Conservation (phyloP, 1,140 invertebrate species). For the Aphidius ervi region DNA sequence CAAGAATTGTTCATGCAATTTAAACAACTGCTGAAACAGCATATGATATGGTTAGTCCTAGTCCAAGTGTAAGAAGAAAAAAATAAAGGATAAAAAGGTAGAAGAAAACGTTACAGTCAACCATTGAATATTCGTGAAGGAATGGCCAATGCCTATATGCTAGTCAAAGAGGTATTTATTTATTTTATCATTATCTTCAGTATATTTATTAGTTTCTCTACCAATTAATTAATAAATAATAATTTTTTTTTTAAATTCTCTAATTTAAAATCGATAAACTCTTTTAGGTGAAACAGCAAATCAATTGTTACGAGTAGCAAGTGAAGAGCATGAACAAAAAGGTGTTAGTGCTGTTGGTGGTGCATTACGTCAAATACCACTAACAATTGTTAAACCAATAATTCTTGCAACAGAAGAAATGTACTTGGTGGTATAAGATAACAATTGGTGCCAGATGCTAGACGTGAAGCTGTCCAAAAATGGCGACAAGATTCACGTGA, state of each 20-base stretch:
- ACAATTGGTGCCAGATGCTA: constrained; percentile 83
- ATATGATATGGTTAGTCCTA: constrained; percentile 92
- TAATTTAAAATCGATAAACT: too few species aligned
- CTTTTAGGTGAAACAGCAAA: constrained; percentile 86
- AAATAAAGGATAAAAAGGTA: constrained; percentile 55
- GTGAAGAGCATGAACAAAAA: constrained; percentile 84
- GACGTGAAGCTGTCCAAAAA: constrained; percentile 83
- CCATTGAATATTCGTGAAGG: constrained; percentile 89
- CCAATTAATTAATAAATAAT: too few species aligned
- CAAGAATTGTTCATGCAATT: constrained; percentile 78
- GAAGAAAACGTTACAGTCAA: constrained; percentile 65
- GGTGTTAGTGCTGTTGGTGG: constrained; percentile 85
- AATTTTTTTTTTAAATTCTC: too few species aligned
- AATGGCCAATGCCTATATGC: constrained; percentile 79
- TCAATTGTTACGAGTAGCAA: constrained; percentile 73
- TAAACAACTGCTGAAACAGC: constrained; percentile 89
- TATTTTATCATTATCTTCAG: too few species aligned
- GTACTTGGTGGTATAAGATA: constrained; percentile 89
- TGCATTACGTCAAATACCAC: constrained; percentile 84
- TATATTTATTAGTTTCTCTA: too few species aligned
- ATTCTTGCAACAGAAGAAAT: constrained; percentile 85
- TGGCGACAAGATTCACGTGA: constrained; percentile 64
- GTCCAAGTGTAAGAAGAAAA: constrained; percentile 70
- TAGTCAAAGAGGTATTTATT: constrained; percentile 74
- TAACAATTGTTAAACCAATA: constrained; percentile 81